These are phyloP conservation scores for Lysiphlebus fabarum DNA, from an alignment of 1,140 invertebrate genomes.

Conservation along the genomic window DNA sequence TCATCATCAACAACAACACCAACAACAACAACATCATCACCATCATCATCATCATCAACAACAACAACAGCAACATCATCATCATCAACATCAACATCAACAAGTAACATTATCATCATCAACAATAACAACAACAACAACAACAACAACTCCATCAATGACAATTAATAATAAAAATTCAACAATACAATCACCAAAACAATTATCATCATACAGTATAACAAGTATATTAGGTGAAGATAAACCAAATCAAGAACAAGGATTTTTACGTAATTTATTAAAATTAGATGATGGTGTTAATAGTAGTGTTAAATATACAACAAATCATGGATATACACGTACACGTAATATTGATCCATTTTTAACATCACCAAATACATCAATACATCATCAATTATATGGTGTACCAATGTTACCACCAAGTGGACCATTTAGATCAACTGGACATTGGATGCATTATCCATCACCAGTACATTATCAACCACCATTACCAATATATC, in stretches of 20 bases:
- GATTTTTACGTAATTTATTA: conserved; percentile 51
- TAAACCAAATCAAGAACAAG: conserved; percentile 47
- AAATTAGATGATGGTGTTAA: conserved; percentile 51
- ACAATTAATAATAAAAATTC: neutral
- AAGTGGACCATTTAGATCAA: conserved; percentile 51
- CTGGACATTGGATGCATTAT: conserved; percentile 57
- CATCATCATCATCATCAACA: no score
- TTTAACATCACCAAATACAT: conserved; percentile 40
- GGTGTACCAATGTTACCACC: conserved; percentile 51
- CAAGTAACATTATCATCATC: no score
- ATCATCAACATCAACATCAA: no score
- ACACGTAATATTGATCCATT: conserved; percentile 44
- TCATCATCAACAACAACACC: conserved; percentile 27
- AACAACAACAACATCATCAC: conserved; percentile 26
- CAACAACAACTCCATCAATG: neutral
- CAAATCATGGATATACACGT: conserved; percentile 45
- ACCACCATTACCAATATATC: conserved; percentile 49
- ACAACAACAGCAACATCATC: no score
- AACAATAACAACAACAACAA: no score
- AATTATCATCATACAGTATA: conserved; percentile 72
- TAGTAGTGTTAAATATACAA: conserved; percentile 49
- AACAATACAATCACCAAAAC: conserved; percentile 51
- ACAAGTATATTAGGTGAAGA: conserved; percentile 68
- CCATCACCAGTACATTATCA: conserved; percentile 54
- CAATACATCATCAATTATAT: conserved; percentile 49